Base-by-base conservation (phyloP, 1,140 invertebrate genomes). In the Platorchestia sp. region DNA sequence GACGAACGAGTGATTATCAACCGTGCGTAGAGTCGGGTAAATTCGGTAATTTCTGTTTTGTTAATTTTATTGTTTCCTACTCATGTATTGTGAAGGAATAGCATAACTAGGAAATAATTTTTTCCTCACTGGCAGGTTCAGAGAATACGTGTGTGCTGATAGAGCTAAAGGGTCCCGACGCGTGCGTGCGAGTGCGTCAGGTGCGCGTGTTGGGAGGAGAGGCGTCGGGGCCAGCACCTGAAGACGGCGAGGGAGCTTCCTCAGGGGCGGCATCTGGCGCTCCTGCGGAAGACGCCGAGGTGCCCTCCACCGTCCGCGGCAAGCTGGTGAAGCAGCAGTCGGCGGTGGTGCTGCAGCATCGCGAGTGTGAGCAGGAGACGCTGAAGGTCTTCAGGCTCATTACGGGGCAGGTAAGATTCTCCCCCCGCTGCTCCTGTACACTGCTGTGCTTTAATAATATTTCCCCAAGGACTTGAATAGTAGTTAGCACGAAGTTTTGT, bases 331-430 rank as follows among this genome's bases (percentile, higher is more conserved):
- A 95, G 44, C 96, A 96, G 86, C 95, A 95, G 53, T 96, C 96
- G n/a, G 95, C 96, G 0, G 90, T 96, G 40, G 97, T 97, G n/a
- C 98, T 99, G 51, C 98, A 99, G 95, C 98, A 99, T 96, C 98
- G 98, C 95, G 98, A 99, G 97, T 99, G 99, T 96, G 99, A 99
- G 97, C 97, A 98, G 36, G 99, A 99, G 97, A 99, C 99, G 0
- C 97, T 99, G 22, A 98, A 98, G 97, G 99, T 99, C 0, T 99
- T 99, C 97, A 97, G 99, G n/a, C 97, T 99, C 0, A 98, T 99
- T 14, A 99, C 99, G 0, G 98, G 98, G 96, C 98, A 99, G 98
- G 98, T 98, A 97, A 96, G 59, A 96, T 27, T 75, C 59, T 10
- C 3, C 59, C 36, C 3, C 36, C 36, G 3, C 14, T 75, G 59